phyloP scores from a whole-genome alignment of 2,888 invertebrate species.

The Arrhopalites spinosus region DNA sequence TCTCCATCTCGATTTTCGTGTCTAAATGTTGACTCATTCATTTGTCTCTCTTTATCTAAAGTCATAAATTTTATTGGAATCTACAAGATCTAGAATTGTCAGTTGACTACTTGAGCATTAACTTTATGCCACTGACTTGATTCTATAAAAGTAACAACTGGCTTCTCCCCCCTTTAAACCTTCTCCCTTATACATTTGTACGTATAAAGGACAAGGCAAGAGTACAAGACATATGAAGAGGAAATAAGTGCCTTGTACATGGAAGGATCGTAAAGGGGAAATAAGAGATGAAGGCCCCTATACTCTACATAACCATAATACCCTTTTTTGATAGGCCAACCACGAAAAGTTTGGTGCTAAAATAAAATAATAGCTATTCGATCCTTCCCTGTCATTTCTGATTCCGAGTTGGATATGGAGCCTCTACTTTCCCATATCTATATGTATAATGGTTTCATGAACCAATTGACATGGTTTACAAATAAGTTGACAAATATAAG shows the following conservation, averaged over 20 bases:
- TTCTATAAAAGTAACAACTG: too few species aligned
- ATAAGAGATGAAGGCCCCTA: not conserved
- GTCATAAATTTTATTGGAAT: constrained; percentile 16
- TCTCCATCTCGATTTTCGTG: not conserved
- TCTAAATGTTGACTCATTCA: constrained; percentile 18
- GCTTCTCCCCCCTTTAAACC: too few species aligned
- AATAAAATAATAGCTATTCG: constrained; percentile 2
- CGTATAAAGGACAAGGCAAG: too few species aligned
- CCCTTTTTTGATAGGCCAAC: not conserved
- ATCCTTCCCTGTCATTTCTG: constrained; percentile 3
- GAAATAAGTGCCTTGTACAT: too few species aligned
- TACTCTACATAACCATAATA: not conserved
- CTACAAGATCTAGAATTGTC: not conserved
- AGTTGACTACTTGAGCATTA: too few species aligned
- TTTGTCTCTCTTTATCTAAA: not conserved
- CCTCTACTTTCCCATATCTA: too few species aligned
- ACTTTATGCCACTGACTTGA: too few species aligned
- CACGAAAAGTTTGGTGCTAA: not conserved
- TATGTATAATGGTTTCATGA: too few species aligned
- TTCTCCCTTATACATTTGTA: too few species aligned
- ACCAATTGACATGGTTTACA: too few species aligned
- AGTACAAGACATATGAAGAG: too few species aligned
- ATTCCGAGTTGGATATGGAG: not conserved
- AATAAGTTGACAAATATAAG: too few species aligned
- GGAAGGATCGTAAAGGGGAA: not conserved